These are phyloP conservation scores for Cyprinodon diabolis DNA, from an alignment of 2,797 vertebrate genomes.

Conservation along the genomic window DNA sequence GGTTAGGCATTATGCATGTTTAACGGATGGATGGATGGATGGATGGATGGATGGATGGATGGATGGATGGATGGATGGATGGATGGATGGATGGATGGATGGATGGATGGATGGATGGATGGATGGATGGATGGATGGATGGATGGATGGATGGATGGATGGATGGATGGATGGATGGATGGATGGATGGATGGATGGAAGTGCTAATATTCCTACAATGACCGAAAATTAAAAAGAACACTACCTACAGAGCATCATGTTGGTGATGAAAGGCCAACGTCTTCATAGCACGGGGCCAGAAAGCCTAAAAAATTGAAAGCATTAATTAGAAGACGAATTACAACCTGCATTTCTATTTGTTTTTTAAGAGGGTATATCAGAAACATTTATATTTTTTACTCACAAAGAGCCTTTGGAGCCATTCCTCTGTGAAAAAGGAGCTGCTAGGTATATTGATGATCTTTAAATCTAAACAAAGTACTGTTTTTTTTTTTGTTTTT, in stretches of 20 bases:
- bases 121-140: too few relatives aligned
- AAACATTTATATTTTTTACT: neutral
- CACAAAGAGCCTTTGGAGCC: neutral
- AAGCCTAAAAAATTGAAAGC: neutral
- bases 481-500: neutral
- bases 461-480: neutral
- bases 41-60: too few relatives aligned
- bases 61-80: too few relatives aligned
- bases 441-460: neutral
- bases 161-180: too few relatives aligned
- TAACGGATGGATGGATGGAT: too few relatives aligned
- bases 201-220: too few relatives aligned
- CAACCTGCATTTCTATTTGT: neutral
- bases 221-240: too few relatives aligned
- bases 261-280: neutral
- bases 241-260: neutral
- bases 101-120: too few relatives aligned
- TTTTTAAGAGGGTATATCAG: neutral
- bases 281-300: neutral
- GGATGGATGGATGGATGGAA: neutral
- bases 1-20: too few relatives aligned
- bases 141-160: too few relatives aligned
- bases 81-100: too few relatives aligned
- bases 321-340: neutral
- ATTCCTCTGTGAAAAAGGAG: neutral